These are phyloP conservation scores for Drosophila sulfurigaster DNA, from an alignment of 1,140 invertebrate species.

Conservation along the genomic window DNA sequence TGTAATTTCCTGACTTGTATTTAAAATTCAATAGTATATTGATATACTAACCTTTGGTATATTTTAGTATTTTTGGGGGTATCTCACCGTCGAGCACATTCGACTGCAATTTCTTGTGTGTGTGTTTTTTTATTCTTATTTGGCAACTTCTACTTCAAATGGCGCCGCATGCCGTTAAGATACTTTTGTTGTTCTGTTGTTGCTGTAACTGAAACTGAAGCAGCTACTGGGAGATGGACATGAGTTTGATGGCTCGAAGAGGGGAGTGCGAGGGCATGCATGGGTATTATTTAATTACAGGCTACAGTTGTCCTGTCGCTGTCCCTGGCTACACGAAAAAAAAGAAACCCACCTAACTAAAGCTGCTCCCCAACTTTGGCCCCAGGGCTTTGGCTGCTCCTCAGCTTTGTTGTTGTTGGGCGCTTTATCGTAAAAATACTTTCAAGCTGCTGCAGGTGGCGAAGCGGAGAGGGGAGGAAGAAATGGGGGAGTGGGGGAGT, in stretches of 20 bases:
- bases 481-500: background rate
- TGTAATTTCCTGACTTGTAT: no score
- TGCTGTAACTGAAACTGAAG: constrained; percentile 6
- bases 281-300: constrained; percentile 62
- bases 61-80: background rate
- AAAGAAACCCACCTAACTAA: constrained; percentile 11
- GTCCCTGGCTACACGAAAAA: background rate
- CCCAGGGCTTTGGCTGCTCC: constrained; percentile 33
- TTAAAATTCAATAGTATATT: no score
- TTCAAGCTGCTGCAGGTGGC: constrained; percentile 42
- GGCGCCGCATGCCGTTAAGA: constrained; percentile 66
- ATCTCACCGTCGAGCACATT: background rate
- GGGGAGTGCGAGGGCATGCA: background rate
- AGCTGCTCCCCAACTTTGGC: constrained; percentile 2
- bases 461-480: background rate
- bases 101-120: background rate
- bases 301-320: constrained; percentile 51
- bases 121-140: constrained; percentile 27
- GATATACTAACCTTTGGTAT: no score
- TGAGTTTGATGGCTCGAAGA: no score
- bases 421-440: constrained; percentile 66
- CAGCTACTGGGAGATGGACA: constrained; percentile 19
- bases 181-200: constrained; percentile 54
- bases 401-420: constrained; percentile 19
- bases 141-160: constrained; percentile 69